phyloP scores from a whole-genome alignment of 2,113 vertebrate genomes.

The Chaenocephalus aceratus region DNA sequence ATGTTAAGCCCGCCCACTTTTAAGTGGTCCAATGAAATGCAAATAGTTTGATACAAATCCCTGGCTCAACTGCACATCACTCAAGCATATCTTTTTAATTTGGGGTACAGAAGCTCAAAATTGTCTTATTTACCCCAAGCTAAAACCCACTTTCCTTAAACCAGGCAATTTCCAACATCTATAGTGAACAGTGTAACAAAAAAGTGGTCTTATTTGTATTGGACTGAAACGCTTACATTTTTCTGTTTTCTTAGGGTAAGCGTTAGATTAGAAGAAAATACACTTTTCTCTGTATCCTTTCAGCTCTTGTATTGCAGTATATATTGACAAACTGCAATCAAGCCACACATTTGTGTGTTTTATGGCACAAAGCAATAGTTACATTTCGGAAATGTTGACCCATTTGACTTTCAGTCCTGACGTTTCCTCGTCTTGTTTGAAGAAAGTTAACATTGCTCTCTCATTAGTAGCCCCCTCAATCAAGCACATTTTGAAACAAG shows the following conservation, averaged over 20 bases:
- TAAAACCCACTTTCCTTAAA: neutral
- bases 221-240: neutral
- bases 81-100: neutral
- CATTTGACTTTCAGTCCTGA: neutral
- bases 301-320: neutral
- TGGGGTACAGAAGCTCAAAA: neutral
- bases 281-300: neutral
- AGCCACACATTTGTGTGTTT: neutral
- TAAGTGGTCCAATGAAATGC: no score
- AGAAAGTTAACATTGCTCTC: constrained; percentile 6
- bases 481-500: constrained; percentile 30
- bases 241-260: no score
- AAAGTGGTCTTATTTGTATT: neutral
- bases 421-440: neutral
- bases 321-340: neutral
- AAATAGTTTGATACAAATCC: no score
- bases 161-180: neutral
- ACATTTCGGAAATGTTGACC: neutral
- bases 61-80: no score
- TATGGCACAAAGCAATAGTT: neutral
- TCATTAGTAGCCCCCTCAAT: constrained; percentile 6
- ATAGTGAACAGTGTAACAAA: neutral
- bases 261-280: neutral
- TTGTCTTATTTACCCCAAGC: no score
- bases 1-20: no score